Conservation (phyloP, 1,140 invertebrate species). For the Tetramorium parvispinum region DNA sequence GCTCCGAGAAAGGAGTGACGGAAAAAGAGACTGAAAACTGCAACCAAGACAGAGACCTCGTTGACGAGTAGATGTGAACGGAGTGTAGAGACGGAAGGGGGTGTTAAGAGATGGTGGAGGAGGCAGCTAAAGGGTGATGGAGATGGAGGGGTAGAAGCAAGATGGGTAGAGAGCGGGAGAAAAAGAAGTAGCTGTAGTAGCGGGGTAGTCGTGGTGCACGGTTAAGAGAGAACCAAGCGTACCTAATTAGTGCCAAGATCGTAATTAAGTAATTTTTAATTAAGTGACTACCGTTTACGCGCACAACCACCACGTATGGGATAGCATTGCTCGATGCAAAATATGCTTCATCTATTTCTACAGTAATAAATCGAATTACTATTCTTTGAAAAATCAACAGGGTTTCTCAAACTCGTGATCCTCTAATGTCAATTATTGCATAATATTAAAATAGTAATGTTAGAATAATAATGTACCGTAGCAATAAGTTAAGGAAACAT, state of each 20-base stretch:
- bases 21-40: slow-evolving; percentile 69
- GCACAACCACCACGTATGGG: slow-evolving; percentile 77
- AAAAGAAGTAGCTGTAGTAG: slow-evolving; percentile 62
- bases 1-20: slow-evolving; percentile 25
- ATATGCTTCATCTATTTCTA: slow-evolving; percentile 74
- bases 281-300: slow-evolving; percentile 86
- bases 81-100: slow-evolving; percentile 62
- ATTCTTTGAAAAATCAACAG: slow-evolving; percentile 72
- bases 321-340: slow-evolving; percentile 74
- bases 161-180: slow-evolving; percentile 74
- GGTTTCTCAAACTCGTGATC: neutral
- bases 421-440: neutral
- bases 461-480: neutral
- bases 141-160: slow-evolving; percentile 62
- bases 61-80: slow-evolving; percentile 68
- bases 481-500: neutral
- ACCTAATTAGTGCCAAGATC: slow-evolving; percentile 88
- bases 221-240: slow-evolving; percentile 79
- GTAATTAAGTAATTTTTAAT: slow-evolving; percentile 90
- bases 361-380: slow-evolving; percentile 71
- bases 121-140: slow-evolving; percentile 67
- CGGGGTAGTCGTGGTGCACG: slow-evolving; percentile 75
- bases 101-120: slow-evolving; percentile 69
- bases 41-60: slow-evolving; percentile 74
- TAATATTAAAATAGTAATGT: neutral